A percentile compares a stretch with the other conserved stretches of the same genome.
Evolutionary conservation across 2,888 invertebrate species (phyloP).

Genomic region (Caenorhabditis becei): DNA sequence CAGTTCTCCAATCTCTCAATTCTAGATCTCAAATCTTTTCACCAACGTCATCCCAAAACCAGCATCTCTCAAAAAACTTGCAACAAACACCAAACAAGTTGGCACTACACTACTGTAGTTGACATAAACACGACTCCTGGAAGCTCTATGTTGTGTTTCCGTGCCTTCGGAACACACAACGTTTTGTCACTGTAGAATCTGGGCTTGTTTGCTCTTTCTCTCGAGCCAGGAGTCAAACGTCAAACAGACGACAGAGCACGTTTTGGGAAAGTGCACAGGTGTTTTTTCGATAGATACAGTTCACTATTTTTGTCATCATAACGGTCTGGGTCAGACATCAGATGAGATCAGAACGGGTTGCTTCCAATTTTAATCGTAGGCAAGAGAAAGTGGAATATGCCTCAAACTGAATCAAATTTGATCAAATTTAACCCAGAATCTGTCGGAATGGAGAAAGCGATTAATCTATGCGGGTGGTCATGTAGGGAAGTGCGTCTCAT

Average conservation of each 20-base stretch:
- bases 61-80: neutral
- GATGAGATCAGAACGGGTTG: constrained; percentile 6
- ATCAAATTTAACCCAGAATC: neutral
- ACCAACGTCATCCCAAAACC: too few relatives aligned
- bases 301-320: neutral
- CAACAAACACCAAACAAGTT: constrained; percentile 1
- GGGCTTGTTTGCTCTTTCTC: constrained; percentile 44
- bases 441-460: neutral
- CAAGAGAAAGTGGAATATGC: too few relatives aligned
- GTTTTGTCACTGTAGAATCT: constrained; percentile 18
- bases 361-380: too few relatives aligned
- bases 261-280: neutral
- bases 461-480: constrained; percentile 44
- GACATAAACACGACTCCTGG: neutral
- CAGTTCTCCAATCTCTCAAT: too few relatives aligned
- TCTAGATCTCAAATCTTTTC: too few relatives aligned
- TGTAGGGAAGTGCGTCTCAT: constrained; percentile 35
- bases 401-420: neutral
- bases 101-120: neutral
- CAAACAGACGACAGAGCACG: constrained; percentile 18
- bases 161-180: constrained; percentile 20
- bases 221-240: constrained; percentile 36
- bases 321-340: neutral
- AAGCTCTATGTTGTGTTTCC: constrained; percentile 35
- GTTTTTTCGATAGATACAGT: constrained; percentile 14